These are phyloP conservation scores for Zoanthus sansibaricus DNA, from an alignment of 92 coral and sea anemone genomes.

Conservation along the genomic window DNA sequence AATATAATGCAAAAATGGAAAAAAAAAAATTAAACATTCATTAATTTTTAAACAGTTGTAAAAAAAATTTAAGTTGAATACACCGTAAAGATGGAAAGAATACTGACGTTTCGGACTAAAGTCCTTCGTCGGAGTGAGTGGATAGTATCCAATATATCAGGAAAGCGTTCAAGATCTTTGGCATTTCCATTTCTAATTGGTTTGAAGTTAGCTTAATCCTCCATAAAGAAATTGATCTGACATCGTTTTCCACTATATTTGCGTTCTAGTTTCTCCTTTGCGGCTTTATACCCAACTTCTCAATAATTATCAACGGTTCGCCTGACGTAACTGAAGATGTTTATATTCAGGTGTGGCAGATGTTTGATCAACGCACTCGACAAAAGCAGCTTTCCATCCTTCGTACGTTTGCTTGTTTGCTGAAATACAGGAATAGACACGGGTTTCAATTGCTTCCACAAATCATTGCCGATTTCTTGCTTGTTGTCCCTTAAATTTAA, in stretches of 20 bases:
- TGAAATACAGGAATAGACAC: not conserved
- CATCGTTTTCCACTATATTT: constrained; percentile 70
- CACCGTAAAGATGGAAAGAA: too few relatives aligned
- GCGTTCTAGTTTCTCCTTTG: constrained; percentile 65
- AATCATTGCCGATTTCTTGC: not conserved
- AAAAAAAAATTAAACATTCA: too few relatives aligned
- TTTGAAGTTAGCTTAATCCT: constrained; percentile 55
- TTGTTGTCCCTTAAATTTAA: not conserved
- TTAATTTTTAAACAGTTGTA: too few relatives aligned
- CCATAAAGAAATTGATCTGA: constrained; percentile 62
- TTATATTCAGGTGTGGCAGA: constrained; percentile 64
- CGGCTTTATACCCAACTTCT: constrained; percentile 74
- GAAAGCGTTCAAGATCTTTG: constrained; percentile 57
- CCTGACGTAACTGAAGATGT: constrained; percentile 70
- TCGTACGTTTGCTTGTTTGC: not conserved
- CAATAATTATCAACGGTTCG: constrained; percentile 63
- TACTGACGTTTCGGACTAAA: too few relatives aligned
- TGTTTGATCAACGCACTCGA: not conserved
- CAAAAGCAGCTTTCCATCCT: not conserved
- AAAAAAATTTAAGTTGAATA: too few relatives aligned
- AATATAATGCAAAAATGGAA: too few relatives aligned
- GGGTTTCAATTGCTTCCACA: not conserved
- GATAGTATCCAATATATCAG: not conserved
- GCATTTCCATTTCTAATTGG: constrained; percentile 63
- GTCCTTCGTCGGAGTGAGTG: too few relatives aligned